These are phyloP conservation scores for Lethenteron camtschaticum DNA, from an alignment of 2,113 vertebrate genomes.

Conservation along the genomic window DNA sequence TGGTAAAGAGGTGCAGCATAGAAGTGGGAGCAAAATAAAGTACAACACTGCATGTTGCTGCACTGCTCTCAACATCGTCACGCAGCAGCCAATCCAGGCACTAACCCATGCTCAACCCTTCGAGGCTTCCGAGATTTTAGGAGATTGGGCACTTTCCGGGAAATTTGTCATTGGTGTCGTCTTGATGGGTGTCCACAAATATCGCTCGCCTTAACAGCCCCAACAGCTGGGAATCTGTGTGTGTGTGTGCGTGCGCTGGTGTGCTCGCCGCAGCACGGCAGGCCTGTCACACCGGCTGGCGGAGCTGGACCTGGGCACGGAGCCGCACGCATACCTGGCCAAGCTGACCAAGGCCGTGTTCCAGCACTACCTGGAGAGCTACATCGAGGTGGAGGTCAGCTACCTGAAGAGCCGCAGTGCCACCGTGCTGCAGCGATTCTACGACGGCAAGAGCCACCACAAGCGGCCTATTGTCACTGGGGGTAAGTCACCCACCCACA, in stretches of 20 bases:
- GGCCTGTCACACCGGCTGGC: constrained; percentile 66
- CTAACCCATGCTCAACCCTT: too few relatives aligned
- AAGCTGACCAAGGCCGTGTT: constrained; percentile 98
- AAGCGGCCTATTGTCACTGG: constrained; percentile 72
- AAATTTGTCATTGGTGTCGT: too few relatives aligned
- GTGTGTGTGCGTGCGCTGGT: constrained; percentile 10
- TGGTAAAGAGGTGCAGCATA: too few relatives aligned
- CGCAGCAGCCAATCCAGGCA: too few relatives aligned
- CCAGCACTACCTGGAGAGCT: constrained; percentile 86
- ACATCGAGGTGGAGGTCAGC: constrained; percentile 79
- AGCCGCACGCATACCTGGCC: constrained; percentile 96
- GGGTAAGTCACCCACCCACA: constrained; percentile 27
- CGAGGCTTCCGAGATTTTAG: too few relatives aligned
- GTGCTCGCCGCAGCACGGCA: constrained; percentile 39
- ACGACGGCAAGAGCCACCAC: constrained; percentile 97
- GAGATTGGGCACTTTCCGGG: too few relatives aligned
- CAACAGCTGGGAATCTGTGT: constrained; percentile 10
- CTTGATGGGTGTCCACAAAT: too few relatives aligned
- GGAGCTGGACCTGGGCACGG: constrained; percentile 94
- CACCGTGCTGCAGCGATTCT: constrained; percentile 80
- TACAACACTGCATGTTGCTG: too few relatives aligned
- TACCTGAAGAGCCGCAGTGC: constrained; percentile 76
- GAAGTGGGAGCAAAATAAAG: too few relatives aligned
- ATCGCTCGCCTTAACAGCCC: too few relatives aligned
- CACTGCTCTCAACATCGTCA: too few relatives aligned